A percentile compares a stretch with the other conserved stretches of the same genome.
Conservation (phyloP, 2,888 invertebrate species). For the Habrosyne pyritoides region DNA sequence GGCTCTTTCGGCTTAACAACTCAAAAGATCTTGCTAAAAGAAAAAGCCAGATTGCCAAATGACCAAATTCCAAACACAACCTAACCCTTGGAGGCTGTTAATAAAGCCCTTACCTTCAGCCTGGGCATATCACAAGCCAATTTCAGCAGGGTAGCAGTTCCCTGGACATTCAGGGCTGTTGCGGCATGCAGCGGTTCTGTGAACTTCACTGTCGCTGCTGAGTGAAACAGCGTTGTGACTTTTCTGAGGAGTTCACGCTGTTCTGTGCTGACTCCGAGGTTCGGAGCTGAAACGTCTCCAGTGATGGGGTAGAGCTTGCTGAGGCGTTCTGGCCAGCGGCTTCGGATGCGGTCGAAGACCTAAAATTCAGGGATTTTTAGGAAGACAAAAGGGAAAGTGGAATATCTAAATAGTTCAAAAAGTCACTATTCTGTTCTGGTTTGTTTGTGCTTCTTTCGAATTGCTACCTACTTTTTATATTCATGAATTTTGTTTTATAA, state of each 20-base stretch:
- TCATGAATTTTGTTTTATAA: too few relatives aligned
- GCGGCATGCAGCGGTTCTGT: slow-evolving; percentile 95
- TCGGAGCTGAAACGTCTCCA: slow-evolving; percentile 90
- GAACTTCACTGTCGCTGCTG: slow-evolving; percentile 97
- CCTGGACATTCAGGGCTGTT: slow-evolving; percentile 94
- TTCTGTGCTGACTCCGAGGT: slow-evolving; percentile 87
- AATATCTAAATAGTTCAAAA: too few relatives aligned
- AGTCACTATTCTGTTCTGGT: too few relatives aligned
- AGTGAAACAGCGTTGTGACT: slow-evolving; percentile 95
- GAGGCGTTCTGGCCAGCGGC: slow-evolving; percentile 85
- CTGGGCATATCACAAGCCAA: slow-evolving; percentile 92
- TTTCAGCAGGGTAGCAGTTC: slow-evolving; percentile 92
- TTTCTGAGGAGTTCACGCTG: slow-evolving; percentile 86
- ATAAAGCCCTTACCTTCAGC: slow-evolving; percentile 82
- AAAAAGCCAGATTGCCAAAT: too few relatives aligned
- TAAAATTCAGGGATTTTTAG: too few relatives aligned
- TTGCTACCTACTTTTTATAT: too few relatives aligned
- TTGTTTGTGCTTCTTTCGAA: too few relatives aligned
- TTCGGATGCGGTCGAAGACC: slow-evolving; percentile 88
- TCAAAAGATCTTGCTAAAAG: too few relatives aligned
- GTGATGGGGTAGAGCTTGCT: slow-evolving; percentile 87
- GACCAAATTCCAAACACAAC: too few relatives aligned
- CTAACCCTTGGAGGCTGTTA: too few relatives aligned
- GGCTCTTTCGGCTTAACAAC: too few relatives aligned
- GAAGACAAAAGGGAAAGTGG: too few relatives aligned